Conservation (phyloP, 2,888 invertebrate species). For the Caenorhabditis imperialis region DNA sequence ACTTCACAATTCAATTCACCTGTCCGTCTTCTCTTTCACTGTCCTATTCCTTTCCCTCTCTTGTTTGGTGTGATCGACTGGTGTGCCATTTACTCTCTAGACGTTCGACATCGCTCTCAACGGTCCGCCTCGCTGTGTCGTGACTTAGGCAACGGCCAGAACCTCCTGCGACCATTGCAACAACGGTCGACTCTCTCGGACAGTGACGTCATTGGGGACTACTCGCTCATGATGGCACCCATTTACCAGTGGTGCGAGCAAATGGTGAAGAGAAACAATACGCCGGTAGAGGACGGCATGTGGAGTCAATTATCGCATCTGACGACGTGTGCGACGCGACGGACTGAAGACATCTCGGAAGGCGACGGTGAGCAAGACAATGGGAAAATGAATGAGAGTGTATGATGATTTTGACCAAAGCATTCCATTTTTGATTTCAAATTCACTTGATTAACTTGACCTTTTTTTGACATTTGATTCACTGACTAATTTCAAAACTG, state of each 20-base stretch:
- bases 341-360: constrained; percentile 41
- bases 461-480: background rate
- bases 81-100: constrained; percentile 41
- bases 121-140: constrained; percentile 65
- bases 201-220: constrained; percentile 66
- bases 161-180: constrained; percentile 39
- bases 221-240: constrained; percentile 75
- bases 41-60: constrained; percentile 13
- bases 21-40: background rate
- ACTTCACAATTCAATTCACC: background rate
- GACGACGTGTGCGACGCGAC: constrained; percentile 63
- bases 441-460: background rate
- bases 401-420: background rate
- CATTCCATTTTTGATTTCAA: constrained; percentile 11
- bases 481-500: background rate
- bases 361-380: constrained; percentile 55
- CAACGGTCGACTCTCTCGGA: constrained; percentile 40
- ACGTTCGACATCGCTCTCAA: constrained; percentile 51
- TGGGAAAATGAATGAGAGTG: constrained; percentile 7
- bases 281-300: constrained; percentile 55
- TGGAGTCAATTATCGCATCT: constrained; percentile 59
- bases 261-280: constrained; percentile 57
- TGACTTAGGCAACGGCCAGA: constrained; percentile 47
- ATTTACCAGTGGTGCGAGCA: constrained; percentile 74
- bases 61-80: constrained; percentile 40